Evolutionary conservation across 2,113 vertebrate species (phyloP).

Genomic region (Piaya cayana): DNA sequence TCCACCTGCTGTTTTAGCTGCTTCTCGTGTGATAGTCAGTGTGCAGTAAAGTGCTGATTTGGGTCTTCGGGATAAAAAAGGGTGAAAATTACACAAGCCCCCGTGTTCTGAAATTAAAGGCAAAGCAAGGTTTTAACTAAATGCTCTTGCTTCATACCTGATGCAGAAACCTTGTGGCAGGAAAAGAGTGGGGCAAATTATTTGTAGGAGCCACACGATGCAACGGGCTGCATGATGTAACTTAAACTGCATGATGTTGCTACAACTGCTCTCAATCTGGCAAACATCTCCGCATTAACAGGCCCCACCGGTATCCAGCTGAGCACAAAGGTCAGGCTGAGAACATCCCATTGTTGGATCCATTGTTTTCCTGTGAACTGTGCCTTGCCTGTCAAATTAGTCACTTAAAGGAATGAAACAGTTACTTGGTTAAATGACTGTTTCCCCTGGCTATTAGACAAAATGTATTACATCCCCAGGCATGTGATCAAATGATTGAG

Average conservation of each 20-base stretch:
- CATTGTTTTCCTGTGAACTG: slow-evolving; percentile 3
- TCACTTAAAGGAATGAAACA: slow-evolving; percentile 16
- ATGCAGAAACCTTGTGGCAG: not conserved
- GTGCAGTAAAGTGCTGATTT: not conserved
- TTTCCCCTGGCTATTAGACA: slow-evolving; percentile 31
- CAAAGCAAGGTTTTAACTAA: not conserved
- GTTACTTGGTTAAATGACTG: slow-evolving; percentile 18
- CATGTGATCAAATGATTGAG: slow-evolving; percentile 20
- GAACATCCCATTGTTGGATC: not conserved
- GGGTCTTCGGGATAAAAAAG: not conserved
- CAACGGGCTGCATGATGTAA: not conserved
- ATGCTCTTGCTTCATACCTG: not conserved
- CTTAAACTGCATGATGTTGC: not conserved
- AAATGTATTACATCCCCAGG: slow-evolving; percentile 19
- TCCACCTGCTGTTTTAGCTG: slow-evolving; percentile 27
- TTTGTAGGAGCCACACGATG: not conserved
- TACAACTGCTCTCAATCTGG: not conserved
- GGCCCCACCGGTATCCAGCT: not conserved
- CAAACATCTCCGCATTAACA: not conserved
- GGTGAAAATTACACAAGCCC: not conserved
- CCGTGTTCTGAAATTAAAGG: not conserved
- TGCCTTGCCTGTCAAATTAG: not conserved
- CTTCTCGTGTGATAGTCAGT: not conserved
- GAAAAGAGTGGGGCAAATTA: not conserved
- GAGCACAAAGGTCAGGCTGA: not conserved